phyloP scores from a whole-genome alignment of 2,888 invertebrate species.

The Nesidiocoris tenuis region DNA sequence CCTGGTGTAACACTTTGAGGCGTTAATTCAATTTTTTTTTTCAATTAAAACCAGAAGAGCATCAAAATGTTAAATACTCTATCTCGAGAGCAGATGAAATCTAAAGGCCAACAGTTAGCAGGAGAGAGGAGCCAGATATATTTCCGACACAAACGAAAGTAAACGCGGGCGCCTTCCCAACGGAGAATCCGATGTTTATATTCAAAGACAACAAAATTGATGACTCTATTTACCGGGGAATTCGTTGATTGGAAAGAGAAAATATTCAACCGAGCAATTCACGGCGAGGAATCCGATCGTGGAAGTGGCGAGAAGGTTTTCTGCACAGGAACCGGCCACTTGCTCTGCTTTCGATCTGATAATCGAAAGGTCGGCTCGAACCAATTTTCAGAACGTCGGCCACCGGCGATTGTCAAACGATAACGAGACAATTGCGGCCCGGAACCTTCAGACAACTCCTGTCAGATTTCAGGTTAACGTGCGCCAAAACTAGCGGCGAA shows the following conservation, averaged over 20 bases:
- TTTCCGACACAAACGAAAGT: neutral
- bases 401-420: neutral
- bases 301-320: neutral
- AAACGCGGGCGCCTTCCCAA: no score
- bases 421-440: neutral
- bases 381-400: neutral
- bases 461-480: no score
- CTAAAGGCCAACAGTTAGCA: no score
- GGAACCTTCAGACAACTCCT: no score
- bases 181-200: neutral
- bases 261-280: no score
- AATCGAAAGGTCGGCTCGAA: neutral
- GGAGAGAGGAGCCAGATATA: neutral
- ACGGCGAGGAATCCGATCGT: neutral
- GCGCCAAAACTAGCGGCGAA: no score
- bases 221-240: neutral
- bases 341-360: neutral
- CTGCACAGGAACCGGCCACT: neutral
- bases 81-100: no score
- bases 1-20: no score
- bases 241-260: neutral
- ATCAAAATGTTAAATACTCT: no score
- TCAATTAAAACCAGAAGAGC: no score
- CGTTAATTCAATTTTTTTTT: no score
- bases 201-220: neutral